phyloP scores from a whole-genome alignment of 2,113 vertebrate species.

The Chlorocebus sabaeus region DNA sequence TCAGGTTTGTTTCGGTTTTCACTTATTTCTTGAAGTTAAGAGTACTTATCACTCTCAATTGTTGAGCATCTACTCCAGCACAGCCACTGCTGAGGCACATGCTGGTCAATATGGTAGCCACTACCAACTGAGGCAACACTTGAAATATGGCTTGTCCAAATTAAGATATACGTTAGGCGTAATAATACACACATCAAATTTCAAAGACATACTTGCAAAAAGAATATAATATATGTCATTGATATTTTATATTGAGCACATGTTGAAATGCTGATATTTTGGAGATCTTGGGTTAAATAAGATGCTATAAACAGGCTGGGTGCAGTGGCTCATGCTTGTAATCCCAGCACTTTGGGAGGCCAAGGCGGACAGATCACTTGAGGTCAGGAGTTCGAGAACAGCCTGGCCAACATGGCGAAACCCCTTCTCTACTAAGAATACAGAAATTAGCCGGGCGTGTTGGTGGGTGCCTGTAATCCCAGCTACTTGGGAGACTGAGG shows the following conservation, averaged over 20 bases:
- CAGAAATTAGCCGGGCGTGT: too few relatives aligned
- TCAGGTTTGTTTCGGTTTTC: conserved; percentile 15
- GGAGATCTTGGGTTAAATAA: background rate
- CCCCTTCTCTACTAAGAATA: too few relatives aligned
- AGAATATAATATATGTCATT: background rate
- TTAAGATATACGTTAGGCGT: background rate
- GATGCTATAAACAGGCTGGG: background rate
- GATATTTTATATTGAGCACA: background rate
- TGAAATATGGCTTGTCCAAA: background rate
- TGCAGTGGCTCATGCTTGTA: too few relatives aligned
- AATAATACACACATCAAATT: background rate
- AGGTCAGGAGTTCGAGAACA: too few relatives aligned
- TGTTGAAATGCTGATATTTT: background rate
- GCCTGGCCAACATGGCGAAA: too few relatives aligned
- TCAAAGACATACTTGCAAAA: background rate
- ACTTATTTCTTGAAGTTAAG: conserved; percentile 23
- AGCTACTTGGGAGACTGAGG: too few relatives aligned
- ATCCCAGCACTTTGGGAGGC: too few relatives aligned
- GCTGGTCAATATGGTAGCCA: background rate
- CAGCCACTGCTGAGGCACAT: background rate
- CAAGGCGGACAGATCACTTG: too few relatives aligned
- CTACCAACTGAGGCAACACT: background rate
- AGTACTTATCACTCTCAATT: background rate
- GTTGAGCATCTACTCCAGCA: background rate
- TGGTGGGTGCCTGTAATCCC: too few relatives aligned